Evolutionary conservation across 2,113 vertebrate genomes (phyloP).

Genomic region (Ptyas mucosa): DNA sequence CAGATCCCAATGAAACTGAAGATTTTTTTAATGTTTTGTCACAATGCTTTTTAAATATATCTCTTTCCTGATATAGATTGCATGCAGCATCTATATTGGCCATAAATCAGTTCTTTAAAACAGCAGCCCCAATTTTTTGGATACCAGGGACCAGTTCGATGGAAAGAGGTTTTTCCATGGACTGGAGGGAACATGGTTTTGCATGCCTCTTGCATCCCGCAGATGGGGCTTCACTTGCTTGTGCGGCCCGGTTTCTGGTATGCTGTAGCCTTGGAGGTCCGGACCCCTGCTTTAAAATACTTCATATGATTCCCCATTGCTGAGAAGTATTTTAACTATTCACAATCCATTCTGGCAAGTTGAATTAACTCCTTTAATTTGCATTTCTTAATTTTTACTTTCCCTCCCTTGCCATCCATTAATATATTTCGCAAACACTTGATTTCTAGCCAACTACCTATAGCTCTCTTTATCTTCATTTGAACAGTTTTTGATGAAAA

Average conservation of each 20-base stretch:
- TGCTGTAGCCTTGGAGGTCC: background rate
- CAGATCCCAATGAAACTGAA: background rate
- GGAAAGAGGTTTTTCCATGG: background rate
- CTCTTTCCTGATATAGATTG: slow-evolving; percentile 4
- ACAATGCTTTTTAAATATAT: background rate
- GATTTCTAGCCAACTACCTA: background rate
- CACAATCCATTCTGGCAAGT: background rate
- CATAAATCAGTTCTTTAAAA: background rate
- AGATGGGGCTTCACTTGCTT: background rate
- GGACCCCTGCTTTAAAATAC: background rate
- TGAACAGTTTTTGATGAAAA: background rate
- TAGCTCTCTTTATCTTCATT: background rate
- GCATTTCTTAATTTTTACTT: background rate
- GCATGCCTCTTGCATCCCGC: background rate
- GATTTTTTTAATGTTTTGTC: background rate
- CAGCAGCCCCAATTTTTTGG: background rate
- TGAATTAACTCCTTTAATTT: background rate
- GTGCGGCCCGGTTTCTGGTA: background rate
- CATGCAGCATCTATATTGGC: background rate
- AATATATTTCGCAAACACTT: background rate
- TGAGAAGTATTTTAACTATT: background rate
- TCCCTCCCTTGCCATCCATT: background rate
- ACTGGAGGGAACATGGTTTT: background rate
- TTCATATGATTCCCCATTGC: background rate
- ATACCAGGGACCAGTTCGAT: background rate